Percentiles rank a stretch among this genome's conserved stretches.
These are phyloP conservation scores for Ptychochromis oligacanthus DNA, from an alignment of 2,113 vertebrate species.

Conservation along the genomic window DNA sequence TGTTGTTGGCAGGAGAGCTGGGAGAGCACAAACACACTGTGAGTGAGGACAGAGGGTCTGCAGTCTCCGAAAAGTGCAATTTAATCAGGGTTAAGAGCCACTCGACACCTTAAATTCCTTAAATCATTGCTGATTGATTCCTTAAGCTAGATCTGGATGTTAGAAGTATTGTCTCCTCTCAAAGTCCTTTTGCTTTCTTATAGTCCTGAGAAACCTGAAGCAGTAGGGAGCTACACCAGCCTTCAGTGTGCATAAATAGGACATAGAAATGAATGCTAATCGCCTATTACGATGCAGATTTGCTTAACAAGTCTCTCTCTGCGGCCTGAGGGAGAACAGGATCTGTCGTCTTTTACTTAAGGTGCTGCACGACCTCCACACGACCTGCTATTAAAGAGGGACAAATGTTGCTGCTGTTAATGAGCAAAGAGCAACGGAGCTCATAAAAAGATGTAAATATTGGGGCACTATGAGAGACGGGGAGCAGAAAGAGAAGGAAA, in stretches of 20 bases:
- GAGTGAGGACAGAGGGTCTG: background rate
- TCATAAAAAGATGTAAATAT: conserved; percentile 53
- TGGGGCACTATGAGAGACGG: background rate
- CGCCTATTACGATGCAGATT: conserved; percentile 68
- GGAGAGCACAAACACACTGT: background rate
- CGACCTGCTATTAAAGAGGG: conserved; percentile 48
- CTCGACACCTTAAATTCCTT: conserved; percentile 6
- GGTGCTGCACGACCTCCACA: conserved; percentile 37
- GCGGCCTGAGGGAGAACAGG: conserved; percentile 53
- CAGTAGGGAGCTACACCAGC: background rate
- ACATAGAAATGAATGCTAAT: conserved; percentile 65
- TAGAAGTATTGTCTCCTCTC: background rate
- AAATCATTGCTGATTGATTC: background rate
- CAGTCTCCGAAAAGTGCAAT: conserved; percentile 3
- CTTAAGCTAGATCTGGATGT: background rate
- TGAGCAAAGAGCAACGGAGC: conserved; percentile 40
- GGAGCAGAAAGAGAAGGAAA: background rate
- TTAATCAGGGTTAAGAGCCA: conserved; percentile 11
- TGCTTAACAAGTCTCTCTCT: conserved; percentile 54
- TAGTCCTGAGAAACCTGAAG: conserved; percentile 3
- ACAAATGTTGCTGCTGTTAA: conserved; percentile 60
- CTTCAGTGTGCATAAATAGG: conserved; percentile 28
- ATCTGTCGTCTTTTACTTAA: conserved; percentile 44
- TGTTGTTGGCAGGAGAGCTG: conserved; percentile 12
- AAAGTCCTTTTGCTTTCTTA: background rate